Percentiles rank a stretch among this genome's conserved stretches.
These are phyloP conservation scores for Labroides dimidiatus DNA, from an alignment of 2,797 vertebrate genomes.

Conservation along the genomic window DNA sequence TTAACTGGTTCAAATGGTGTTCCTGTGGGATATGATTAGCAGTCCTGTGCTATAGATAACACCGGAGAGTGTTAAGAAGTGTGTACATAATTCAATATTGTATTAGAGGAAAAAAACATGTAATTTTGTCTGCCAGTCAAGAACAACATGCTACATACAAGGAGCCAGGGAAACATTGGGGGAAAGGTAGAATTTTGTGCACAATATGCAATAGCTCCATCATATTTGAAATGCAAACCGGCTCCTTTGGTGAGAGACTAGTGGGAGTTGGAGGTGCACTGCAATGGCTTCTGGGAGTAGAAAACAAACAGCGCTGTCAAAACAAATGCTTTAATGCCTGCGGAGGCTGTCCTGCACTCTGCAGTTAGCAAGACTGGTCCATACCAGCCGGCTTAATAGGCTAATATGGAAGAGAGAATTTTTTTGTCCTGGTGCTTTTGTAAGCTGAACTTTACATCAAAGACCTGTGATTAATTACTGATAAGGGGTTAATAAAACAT, in stretches of 20 bases:
- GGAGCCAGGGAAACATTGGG: slow-evolving; percentile 49
- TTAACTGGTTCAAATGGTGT: slow-evolving; percentile 25
- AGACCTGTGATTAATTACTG: slow-evolving; percentile 91
- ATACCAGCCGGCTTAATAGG: slow-evolving; percentile 77
- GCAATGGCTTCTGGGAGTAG: slow-evolving; percentile 85
- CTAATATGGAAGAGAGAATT: slow-evolving; percentile 80
- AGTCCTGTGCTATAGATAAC: slow-evolving; percentile 34
- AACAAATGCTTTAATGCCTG: slow-evolving; percentile 85
- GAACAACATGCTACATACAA: slow-evolving; percentile 56
- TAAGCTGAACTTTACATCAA: slow-evolving; percentile 91
- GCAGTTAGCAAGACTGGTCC: slow-evolving; percentile 79
- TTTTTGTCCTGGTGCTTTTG: slow-evolving; percentile 82
- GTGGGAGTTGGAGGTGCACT: slow-evolving; percentile 83
- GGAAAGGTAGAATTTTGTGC: slow-evolving; percentile 69
- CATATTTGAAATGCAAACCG: slow-evolving; percentile 85
- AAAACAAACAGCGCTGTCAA: slow-evolving; percentile 86
- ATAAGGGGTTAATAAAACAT: slow-evolving; percentile 92
- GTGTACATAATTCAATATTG: slow-evolving; percentile 27
- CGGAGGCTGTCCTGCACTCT: slow-evolving; percentile 81
- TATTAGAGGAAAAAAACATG: slow-evolving; percentile 30
- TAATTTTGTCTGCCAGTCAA: slow-evolving; percentile 61
- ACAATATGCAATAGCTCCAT: slow-evolving; percentile 80
- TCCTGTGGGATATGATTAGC: slow-evolving; percentile 50
- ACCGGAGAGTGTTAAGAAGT: slow-evolving; percentile 29
- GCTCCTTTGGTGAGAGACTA: slow-evolving; percentile 82